Base-by-base conservation (phyloP, 2,888 invertebrate genomes). In the Clusia tigrina region DNA sequence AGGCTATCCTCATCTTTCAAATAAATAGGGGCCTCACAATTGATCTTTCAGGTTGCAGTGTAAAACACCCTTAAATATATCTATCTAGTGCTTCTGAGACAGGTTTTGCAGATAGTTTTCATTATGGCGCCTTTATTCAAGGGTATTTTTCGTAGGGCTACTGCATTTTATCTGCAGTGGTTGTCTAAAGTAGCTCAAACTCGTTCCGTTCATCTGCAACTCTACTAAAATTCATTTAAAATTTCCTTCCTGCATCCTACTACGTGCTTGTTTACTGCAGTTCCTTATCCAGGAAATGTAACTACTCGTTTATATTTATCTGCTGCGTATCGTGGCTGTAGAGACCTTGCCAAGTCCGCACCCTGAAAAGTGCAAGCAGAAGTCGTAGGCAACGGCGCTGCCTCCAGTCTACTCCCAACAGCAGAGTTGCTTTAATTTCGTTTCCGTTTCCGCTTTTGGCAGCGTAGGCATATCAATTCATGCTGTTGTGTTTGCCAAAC, bases 401-500 rank as follows among this genome's bases (percentile, higher is more conserved):
- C 32, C 6, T 32, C 12, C 12, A 32, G 32, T 6, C 6, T 32
- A 6, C 12, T 32, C 6, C 32, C 6, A 32, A 12, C 32, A 32
- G 12, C 6, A 6, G 32, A 32, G 32, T 42, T 20, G 48, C 48
- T 48, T 48, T 48, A 48, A 48, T 48, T 48, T 20, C 20, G 48
- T 48, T 48, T 48, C 48, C 48, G 48, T 15, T 20, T 48, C 48
- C 48, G 48, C 22, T 48, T 6, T 3, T 48, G 2, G 48, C 22
- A 20, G 10, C n/a, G 42, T 3, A 15, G 3, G 42, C 3, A 17
- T n/a, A 15, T 9, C 12, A 15, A 17, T 17, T 42, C 3, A n/a
- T 20, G 48, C 20, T 18, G 48, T 9, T 20, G 48, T 48, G 48
- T 48, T 48, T 48, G 48, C 48, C 48, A 48, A 48, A 48, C 48